phyloP scores from a whole-genome alignment of 2,797 vertebrate species.

The Chaetophractus vellerosus region DNA sequence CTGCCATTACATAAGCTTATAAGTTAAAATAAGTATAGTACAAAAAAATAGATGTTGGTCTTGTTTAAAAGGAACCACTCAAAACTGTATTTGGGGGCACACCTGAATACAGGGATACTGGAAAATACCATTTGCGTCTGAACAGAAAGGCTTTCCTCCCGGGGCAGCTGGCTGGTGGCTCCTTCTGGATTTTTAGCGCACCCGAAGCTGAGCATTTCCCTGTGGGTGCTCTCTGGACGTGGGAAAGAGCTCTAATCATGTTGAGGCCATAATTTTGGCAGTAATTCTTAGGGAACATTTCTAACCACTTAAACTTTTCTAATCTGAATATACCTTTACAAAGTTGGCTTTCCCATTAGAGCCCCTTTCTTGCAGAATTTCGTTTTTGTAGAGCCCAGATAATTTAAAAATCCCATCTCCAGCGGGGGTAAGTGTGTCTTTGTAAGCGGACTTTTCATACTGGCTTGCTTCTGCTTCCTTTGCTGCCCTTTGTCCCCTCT shows the following conservation, averaged over 20 bases:
- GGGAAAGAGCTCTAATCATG: background rate
- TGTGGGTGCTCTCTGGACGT: rapidly evolving
- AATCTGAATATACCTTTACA: background rate
- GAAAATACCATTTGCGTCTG: background rate
- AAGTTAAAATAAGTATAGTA: background rate
- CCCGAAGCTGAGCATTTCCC: too few species aligned
- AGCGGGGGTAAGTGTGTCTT: background rate
- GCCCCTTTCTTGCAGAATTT: background rate
- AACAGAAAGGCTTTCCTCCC: background rate
- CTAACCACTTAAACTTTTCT: background rate
- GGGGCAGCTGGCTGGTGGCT: background rate
- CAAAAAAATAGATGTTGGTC: background rate
- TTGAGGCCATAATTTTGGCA: background rate
- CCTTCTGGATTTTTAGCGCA: background rate
- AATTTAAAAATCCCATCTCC: background rate
- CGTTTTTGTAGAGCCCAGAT: background rate
- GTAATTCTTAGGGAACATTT: background rate
- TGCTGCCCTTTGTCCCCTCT: background rate
- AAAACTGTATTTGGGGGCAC: background rate
- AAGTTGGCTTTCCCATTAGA: background rate
- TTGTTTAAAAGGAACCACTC: background rate
- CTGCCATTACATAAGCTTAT: background rate
- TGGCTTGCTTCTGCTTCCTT: background rate
- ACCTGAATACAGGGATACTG: background rate
- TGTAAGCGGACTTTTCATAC: rapidly evolving